Percentiles rank a stretch among this genome's conserved stretches.
These are phyloP conservation scores for Hydrochoerus hydrochaeris DNA, from an alignment of 2,113 vertebrate species.

Conservation along the genomic window DNA sequence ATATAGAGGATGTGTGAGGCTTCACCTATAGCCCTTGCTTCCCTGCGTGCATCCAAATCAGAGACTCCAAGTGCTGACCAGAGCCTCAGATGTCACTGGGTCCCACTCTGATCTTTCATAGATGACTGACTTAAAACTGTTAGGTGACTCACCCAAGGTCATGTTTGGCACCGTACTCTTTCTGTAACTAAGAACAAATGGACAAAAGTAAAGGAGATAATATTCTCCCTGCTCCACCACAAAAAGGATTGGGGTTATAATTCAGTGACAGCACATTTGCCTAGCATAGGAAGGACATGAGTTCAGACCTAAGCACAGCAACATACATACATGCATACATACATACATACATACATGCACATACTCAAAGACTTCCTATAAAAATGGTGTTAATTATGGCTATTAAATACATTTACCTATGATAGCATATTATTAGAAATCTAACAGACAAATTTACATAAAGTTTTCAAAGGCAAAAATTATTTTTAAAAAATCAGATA, in stretches of 20 bases:
- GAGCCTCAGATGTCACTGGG: background rate
- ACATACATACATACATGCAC: background rate
- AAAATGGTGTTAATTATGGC: background rate
- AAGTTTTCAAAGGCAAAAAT: conserved; percentile 20
- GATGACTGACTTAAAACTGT: background rate
- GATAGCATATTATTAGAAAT: background rate
- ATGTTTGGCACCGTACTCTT: background rate
- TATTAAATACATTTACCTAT: background rate
- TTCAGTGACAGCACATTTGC: background rate
- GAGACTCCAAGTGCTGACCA: background rate
- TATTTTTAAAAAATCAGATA: conserved; percentile 28
- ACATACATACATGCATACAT: background rate
- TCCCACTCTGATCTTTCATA: background rate
- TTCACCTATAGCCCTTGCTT: background rate
- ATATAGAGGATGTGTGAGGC: rapidly evolving
- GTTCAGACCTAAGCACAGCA: background rate
- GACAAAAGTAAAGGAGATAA: background rate
- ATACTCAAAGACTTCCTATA: background rate
- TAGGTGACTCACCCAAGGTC: background rate
- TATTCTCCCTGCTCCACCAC: background rate
- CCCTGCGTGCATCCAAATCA: background rate
- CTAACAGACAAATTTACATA: background rate
- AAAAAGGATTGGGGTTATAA: background rate
- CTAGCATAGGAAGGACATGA: background rate
- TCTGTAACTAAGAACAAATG: conserved; percentile 28